These are phyloP conservation scores for Rhodinocichla rosea DNA, from an alignment of 2,113 vertebrate genomes.

Conservation along the genomic window DNA sequence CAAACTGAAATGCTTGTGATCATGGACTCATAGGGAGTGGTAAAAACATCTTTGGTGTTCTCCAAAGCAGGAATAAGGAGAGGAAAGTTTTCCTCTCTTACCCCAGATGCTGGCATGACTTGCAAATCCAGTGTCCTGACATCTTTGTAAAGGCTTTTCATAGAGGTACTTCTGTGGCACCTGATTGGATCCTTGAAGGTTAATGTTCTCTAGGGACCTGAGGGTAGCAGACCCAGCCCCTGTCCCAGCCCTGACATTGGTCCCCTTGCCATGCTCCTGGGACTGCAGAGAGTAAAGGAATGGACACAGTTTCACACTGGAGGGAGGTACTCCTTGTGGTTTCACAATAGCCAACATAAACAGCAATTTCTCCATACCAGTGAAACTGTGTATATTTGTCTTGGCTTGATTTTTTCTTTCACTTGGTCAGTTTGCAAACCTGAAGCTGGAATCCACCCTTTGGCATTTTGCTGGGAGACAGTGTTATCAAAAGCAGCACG, in stretches of 20 bases:
- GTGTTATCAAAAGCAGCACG: background rate
- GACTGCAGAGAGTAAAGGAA: background rate
- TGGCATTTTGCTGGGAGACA: background rate
- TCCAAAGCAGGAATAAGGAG: background rate
- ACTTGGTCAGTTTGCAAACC: background rate
- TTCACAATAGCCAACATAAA: background rate
- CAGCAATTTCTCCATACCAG: background rate
- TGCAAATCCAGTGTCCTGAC: background rate
- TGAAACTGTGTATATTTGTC: background rate
- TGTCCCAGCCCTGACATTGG: background rate
- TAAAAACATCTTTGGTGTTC: background rate
- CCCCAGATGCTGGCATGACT: background rate
- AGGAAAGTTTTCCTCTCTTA: background rate
- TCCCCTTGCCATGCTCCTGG: fast-evolving
- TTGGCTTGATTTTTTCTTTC: background rate
- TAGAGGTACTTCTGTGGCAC: background rate
- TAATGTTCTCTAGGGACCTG: background rate
- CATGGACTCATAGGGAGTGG: fast-evolving
- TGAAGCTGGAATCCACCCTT: background rate
- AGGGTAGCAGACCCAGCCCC: background rate
- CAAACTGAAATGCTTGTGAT: background rate
- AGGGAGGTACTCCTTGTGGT: background rate
- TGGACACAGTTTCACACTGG: background rate
- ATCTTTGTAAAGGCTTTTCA: background rate
- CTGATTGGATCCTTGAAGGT: background rate